Conservation (phyloP, 2,797 vertebrate genomes). For the Rhinoraja longicauda region DNA sequence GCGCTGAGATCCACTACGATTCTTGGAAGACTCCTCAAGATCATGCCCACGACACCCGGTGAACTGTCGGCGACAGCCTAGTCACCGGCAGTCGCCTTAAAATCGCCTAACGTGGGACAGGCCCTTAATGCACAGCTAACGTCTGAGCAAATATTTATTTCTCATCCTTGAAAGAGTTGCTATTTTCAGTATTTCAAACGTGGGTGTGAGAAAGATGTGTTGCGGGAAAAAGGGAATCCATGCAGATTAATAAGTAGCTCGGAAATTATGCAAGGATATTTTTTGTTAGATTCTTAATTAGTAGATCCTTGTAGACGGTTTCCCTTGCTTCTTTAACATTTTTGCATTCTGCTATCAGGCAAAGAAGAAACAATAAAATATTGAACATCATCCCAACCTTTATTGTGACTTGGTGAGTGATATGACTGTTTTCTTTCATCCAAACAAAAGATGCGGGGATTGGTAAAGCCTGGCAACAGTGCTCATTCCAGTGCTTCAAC, state of each 20-base stretch:
- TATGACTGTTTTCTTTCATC: no score
- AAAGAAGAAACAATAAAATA: background rate
- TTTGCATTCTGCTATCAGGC: background rate
- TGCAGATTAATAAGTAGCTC: background rate
- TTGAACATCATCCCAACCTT: background rate
- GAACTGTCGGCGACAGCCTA: no score
- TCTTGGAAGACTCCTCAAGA: no score
- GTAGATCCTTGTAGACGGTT: background rate
- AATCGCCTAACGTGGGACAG: no score
- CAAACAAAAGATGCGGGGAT: no score
- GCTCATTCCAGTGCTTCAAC: no score
- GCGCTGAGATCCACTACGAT: no score
- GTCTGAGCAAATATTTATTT: background rate
- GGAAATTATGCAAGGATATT: background rate
- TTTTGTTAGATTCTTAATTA: conserved; percentile 3
- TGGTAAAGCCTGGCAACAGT: no score
- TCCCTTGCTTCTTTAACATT: background rate
- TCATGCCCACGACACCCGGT: no score
- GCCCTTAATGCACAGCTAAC: background rate
- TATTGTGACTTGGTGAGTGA: no score
- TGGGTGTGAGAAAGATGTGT: background rate
- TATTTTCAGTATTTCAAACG: background rate
- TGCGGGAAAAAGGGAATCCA: background rate
- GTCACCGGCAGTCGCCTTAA: no score
- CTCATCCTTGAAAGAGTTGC: background rate